Evolutionary conservation across 2,888 invertebrate genomes (phyloP), one percentile per base, ranked within the genome.

Genomic region (Chloroclysta siterata): DNA sequence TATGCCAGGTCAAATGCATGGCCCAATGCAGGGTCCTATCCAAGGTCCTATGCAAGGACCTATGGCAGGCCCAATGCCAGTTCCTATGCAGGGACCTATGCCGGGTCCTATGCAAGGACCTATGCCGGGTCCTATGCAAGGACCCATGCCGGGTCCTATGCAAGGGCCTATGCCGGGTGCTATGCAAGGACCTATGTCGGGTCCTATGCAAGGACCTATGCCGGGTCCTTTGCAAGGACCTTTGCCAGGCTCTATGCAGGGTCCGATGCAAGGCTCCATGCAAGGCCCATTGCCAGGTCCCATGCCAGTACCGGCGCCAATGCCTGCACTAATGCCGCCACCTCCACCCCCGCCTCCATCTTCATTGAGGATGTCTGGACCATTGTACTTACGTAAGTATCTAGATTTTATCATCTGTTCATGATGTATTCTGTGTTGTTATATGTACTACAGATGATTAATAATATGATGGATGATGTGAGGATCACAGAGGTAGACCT

Each of bases 21-120:
- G 39, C 5, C 70, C 74, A 5, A 69, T 74, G 13, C 65, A 75
- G 1, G 70, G 72, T 2, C 70, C 72, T 0, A 70, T 76, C 4
- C 60, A 1, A 52, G 60, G 60, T 5, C 58, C 53, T 10, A 42
- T 57, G 22, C 72, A 72, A 11, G 36, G 46, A 0, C 46, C 44
- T 0, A 59, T 59, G 46, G 53, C 36, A 4, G 53, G 48, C 8
- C 48, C 47, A 5, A 42, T 53, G 33, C 50, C 7, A 4, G 29
- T 17, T n/a, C 33, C 53, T 0, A 55, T 61, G 14, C 61, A 56
- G 36, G 46, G 55, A 17, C 46, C 15, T 0, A 46, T 46, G 17
- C 17, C 8, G 1, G 46, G 46, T 1, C 46, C 17, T 7, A 42
- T 42, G 42, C 42, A 42, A 5, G n/a, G 14, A 1, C 14, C n/a